Evolutionary conservation across 2,113 vertebrate species (phyloP), one percentile per base, ranked within the genome.

Genomic region (Chaetorhynchus papuensis): DNA sequence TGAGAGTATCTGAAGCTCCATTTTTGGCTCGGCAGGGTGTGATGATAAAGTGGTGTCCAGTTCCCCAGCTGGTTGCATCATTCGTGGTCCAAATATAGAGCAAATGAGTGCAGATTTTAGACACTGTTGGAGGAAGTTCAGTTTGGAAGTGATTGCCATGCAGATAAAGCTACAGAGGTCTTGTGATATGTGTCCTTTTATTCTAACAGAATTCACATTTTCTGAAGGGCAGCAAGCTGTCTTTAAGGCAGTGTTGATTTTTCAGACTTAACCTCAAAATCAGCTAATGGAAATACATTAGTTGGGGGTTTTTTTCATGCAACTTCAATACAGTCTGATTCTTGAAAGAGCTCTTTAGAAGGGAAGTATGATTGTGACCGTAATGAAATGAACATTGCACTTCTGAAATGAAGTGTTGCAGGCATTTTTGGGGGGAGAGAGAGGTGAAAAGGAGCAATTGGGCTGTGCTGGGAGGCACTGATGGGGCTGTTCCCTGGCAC

Each of bases 401-500:
- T 8, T 65, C 30, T 74, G 56, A 63, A 56, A 7, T 27, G 1
- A 45, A 27, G n/a, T 7, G 16, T 20, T 65, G 45, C 8, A 56
- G 45, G 35, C 15, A n/a, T 75, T 78, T 56, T 2, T 11, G 11
- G 39, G 12, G 30, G 8, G 18, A 23, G 20, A 44, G 26, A 12
- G n/a, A 35, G 35, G 35, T 44, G 61, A 11, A 24, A n/a, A 86
- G 65, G 35, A 70, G 15, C 27, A 15, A 0, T 15, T 17, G 6
- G 44, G 37, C 8, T 27, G 82, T 28, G 65, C 69, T 28, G 44
- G 31, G 78, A 15, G 28, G 22, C 35, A 37, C 3, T 31, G 41
- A 0, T 56, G 56, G 60, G 54, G 35, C 56, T n/a, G 28, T 5
- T 52, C 4, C 0, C 0, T 11, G 44, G 31, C 44, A 2, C 45